Evolutionary conservation across 2,113 vertebrate genomes (phyloP), one percentile per base, ranked within the genome.

Genomic region (Rhinolophus sinicus): DNA sequence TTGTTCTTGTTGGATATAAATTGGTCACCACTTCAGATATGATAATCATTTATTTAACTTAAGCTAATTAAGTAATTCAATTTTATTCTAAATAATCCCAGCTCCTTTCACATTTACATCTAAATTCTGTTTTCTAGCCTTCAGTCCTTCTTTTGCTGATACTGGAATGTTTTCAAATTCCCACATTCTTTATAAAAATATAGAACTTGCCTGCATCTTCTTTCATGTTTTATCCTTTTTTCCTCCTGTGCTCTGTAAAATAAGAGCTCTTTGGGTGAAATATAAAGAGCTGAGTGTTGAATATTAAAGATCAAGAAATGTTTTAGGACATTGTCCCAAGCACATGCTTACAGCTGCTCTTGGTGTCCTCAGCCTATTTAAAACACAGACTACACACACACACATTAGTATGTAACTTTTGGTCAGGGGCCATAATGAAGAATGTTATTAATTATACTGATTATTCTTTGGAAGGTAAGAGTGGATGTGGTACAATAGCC

Each of bases 101-200:
- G 11, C 13, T 96, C 60, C 73, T 94, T 88, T 85, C 88, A 58
- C 28, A 38, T 94, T 80, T 85, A 56, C 47, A 56, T 73, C 38
- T 93, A 75, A 90, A 76, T 75, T 82, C 47, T 88, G 2, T 93
- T 80, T 89, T 89, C 62, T 47, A 62, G n/a, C 15, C 83, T 93
- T 96, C 18, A 40, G 8, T 58, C 33, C 58, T 75, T 56, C 56
- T 93, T 95, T 89, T 76, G 77, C 67, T 93, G 16, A 60, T 47
- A 40, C 8, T 84, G 8, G 24, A 60, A 54, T 84, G 40, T 64
- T 92, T 96, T 85, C 30, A 95, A 80, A 84, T 89, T 88, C 30
- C 24, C 35, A n/a, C 56, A 85, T 92, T 26, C 30, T 47, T 94
- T 96, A 67, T 80, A 89, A 96, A 91, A 93, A 72, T 86, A 64